A percentile compares a stretch with the other conserved stretches of the same genome.
phyloP scores from a whole-genome alignment of 2,113 vertebrate species.

The Myanophis thanlyinensis region DNA sequence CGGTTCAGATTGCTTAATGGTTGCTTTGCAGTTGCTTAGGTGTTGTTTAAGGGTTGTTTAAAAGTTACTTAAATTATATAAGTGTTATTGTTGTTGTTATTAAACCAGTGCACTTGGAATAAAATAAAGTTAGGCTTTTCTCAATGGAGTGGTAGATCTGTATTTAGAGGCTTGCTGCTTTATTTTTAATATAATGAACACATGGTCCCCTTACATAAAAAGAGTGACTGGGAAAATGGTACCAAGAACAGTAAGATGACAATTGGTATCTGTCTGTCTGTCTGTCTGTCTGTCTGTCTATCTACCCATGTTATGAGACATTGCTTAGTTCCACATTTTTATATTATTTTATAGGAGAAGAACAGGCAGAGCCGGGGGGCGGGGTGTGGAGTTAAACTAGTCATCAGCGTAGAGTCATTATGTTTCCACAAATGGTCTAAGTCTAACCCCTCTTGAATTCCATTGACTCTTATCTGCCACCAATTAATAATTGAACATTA shows the following conservation, averaged over 20 bases:
- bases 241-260: neutral
- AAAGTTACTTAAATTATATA: too few relatives aligned
- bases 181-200: slow-evolving; percentile 16
- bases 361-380: neutral
- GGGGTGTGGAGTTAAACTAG: neutral
- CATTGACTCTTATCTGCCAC: neutral
- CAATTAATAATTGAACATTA: neutral
- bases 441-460: neutral
- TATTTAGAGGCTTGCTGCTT: slow-evolving; percentile 7
- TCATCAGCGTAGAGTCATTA: neutral
- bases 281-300: neutral
- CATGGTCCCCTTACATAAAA: neutral
- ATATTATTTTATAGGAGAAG: neutral
- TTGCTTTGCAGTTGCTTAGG: too few relatives aligned
- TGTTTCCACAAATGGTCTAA: neutral
- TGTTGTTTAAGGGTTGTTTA: too few relatives aligned
- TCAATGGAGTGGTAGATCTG: slow-evolving; percentile 6
- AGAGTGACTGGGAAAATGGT: neutral
- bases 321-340: neutral
- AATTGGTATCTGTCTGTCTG: rapidly evolving
- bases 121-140: neutral
- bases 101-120: neutral
- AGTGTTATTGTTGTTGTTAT: too few relatives aligned
- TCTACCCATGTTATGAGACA: neutral
- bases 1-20: too few relatives aligned